Base-by-base conservation (phyloP, 2,797 vertebrate species). In the Erethizon dorsatum region DNA sequence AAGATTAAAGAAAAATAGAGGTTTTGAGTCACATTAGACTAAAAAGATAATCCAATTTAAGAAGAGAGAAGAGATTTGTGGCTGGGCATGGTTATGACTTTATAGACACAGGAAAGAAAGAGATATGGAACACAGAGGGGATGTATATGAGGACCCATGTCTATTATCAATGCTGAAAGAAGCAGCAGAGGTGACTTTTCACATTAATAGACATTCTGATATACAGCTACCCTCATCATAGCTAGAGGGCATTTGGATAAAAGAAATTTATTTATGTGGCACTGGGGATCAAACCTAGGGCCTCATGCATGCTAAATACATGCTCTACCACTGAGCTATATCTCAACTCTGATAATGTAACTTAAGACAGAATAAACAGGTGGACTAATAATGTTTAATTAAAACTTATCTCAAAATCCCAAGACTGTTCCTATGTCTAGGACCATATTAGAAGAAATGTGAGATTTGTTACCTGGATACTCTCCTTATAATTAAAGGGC, bases 401-500 rank as follows among this genome's bases (percentile, higher is more conserved):
- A 65, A 96, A 82, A 13, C 5, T 65, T 91, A 61, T 18, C 31
- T 90, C 47, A 92, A 78, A 17, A 89, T 65, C 20, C 7, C 7
- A 59, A 50, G 20, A 71, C n/a, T 83, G 33, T 20, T 82, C 33
- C 45, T 28, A 54, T 28, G 59, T 57, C 22, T 47, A 83, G 31
- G 90, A 20, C 24, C 20, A 22, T 20, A 45, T 50, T 83, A 33
- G 33, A 79, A 93, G 33, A 61, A 79, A 88, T 75, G 7, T 56
- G 31, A 77, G 10, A 52, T 90, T 95, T 82, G 24, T 91, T 94
- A 71, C 56, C 26, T 94, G 50, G 17, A 59, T 84, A 57, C 22
- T 52, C 37, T 61, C 7, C 31, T 50, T 33, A 88, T 77, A 69
- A 67, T 50, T 88, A 28, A 91, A 67, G 1, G 59, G 69, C 15